Base-by-base conservation (phyloP, 2,888 invertebrate species). In the Agrypnus murinus region DNA sequence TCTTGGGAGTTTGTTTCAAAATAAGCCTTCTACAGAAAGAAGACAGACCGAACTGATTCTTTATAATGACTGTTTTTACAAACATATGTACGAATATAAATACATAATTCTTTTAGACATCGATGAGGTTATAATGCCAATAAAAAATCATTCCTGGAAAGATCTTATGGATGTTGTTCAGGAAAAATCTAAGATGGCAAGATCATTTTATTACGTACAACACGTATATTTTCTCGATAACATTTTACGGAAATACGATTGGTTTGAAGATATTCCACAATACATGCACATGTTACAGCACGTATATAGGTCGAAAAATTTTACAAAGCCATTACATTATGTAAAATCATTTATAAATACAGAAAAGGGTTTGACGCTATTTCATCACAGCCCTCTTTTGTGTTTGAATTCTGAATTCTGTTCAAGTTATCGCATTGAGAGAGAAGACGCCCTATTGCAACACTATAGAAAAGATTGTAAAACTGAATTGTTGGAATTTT, bases 211-310 rank as follows among this genome's bases (percentile, higher is more conserved):
- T 85, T 96, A 96, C 85, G 94, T 95, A 3, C 88, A 95, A 75
- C 97, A 97, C 85, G 92, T 96, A 10, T 97, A 96, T 87, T 97
- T 95, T 86, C 89, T 97, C 78, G 95, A 96, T 83, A 92, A 94
- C 83, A 89, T 94, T 78, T 89, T 91, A 76, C 93, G 94, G 84
- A 90, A 89, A 73, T 94, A 95, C 82, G 92, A 91, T 71, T 92
- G 90, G 88, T 92, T 93, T 86, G 91, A 92, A 78, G 92, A 92
- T 80, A 90, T 92, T 78, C 95, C 95, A 69, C 91, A 74, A 53
- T 95, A 96, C 84, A 92, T 96, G 93, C 96, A 97, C 86, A 97
- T 97, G 96, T 84, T 96, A 83, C 95, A 95, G 86, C 96, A 96
- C 86, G 95, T 96, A 48, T 94, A 95, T 84, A 90, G 96, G 65